Evolutionary conservation across 1,140 invertebrate species (phyloP).

Genomic region (Eriosoma lanigerum): DNA sequence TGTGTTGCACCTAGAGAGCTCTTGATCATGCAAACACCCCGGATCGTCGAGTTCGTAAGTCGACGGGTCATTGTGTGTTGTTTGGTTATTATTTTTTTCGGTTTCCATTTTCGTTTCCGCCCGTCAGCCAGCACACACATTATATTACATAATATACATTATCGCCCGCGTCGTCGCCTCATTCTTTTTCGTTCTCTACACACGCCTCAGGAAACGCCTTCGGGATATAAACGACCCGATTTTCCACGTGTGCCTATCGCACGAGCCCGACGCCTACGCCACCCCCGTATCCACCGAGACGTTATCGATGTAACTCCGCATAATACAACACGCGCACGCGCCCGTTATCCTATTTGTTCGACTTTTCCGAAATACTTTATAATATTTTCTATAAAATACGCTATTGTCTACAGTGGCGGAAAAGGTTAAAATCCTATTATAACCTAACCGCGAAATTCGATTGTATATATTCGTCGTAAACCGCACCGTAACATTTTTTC

Average conservation of each 20-base stretch:
- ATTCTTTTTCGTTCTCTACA: not conserved
- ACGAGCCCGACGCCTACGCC: not conserved
- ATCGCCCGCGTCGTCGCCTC: not conserved
- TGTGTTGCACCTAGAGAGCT: no score
- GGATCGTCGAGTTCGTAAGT: no score
- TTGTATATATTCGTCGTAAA: no score
- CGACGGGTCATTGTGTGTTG: no score
- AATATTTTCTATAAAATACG: no score
- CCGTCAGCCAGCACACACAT: not conserved
- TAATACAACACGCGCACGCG: not conserved
- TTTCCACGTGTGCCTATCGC: not conserved
- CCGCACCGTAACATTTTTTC: no score
- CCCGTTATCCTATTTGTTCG: not conserved
- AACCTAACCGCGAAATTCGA: no score
- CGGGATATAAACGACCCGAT: not conserved
- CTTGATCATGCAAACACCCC: no score
- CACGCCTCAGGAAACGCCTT: not conserved
- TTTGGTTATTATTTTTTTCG: not conserved
- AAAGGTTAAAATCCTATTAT: no score
- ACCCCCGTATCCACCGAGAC: not conserved
- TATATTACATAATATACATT: no score
- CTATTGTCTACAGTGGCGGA: no score
- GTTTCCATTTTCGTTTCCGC: conserved; percentile 1
- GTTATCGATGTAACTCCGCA: not conserved
- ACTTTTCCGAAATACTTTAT: no score